These are phyloP conservation scores for Microplitis demolitor DNA, from an alignment of 1,140 invertebrate species.

Conservation along the genomic window DNA sequence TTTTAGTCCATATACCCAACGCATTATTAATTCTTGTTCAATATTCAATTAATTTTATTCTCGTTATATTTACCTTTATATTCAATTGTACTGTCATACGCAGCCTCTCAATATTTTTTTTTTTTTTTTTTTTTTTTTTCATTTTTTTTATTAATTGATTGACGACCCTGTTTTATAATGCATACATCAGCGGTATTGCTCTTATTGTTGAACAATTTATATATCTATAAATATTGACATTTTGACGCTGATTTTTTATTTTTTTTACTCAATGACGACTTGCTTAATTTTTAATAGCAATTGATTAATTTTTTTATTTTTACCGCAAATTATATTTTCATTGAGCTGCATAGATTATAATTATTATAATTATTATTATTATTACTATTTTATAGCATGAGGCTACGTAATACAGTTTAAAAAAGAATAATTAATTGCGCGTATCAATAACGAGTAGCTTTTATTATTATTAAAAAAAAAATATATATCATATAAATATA, in stretches of 20 bases:
- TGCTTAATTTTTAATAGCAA: no score
- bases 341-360: no score
- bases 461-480: background rate
- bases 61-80: background rate
- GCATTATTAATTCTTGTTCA: background rate
- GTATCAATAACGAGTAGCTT: background rate
- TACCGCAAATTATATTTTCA: background rate
- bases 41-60: conserved; percentile 1
- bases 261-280: background rate
- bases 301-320: background rate
- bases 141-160: conserved; percentile 56
- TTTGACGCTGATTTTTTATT: background rate
- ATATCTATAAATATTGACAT: background rate
- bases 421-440: background rate
- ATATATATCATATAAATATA: background rate
- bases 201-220: conserved; percentile 30
- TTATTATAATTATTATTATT: background rate
- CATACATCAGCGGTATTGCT: conserved; percentile 45
- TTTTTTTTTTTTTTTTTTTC: no score
- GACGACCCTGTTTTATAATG: conserved; percentile 61
- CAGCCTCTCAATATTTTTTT: conserved; percentile 41
- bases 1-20: background rate
- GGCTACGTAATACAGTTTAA: conserved; percentile 2
- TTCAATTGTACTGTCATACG: conserved; percentile 19
- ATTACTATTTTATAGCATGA: background rate